These are phyloP conservation scores for Hemithea aestivaria DNA, from an alignment of 2,888 invertebrate species.

Conservation along the genomic window DNA sequence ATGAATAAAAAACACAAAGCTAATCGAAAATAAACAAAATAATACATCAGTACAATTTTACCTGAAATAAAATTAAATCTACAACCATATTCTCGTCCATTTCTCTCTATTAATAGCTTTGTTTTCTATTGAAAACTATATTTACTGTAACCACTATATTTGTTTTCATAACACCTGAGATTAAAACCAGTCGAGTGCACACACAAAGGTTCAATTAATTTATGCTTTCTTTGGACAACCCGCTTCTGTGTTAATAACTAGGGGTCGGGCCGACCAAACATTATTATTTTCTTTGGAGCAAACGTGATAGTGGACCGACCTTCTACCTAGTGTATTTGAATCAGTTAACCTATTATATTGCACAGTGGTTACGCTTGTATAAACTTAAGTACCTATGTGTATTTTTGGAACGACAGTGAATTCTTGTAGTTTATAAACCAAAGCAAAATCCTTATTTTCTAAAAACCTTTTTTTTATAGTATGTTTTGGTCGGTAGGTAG, in stretches of 20 bases:
- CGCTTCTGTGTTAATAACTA: conserved; percentile 15
- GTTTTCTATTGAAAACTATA: conserved; percentile 2
- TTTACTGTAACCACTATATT: conserved; percentile 11
- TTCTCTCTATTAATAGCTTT: no score
- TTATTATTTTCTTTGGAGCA: conserved; percentile 22
- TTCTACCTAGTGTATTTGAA: conserved; percentile 6
- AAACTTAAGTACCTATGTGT: conserved; percentile 8
- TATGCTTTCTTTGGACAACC: conserved; percentile 27
- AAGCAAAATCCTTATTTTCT: no score
- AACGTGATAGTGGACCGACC: conserved; percentile 13
- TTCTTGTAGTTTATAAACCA: no score
- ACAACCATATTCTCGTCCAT: no score
- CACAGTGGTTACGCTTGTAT: background rate
- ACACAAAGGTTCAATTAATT: conserved; percentile 22
- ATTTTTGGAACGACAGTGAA: no score
- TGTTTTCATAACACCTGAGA: conserved; percentile 24
- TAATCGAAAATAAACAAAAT: no score
- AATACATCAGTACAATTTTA: no score
- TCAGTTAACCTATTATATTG: background rate
- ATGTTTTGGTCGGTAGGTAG: no score
- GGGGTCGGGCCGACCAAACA: conserved; percentile 20
- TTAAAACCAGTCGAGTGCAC: conserved; percentile 19
- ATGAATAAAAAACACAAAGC: no score
- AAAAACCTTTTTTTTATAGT: no score
- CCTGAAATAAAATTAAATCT: no score